Percentiles rank a stretch among this genome's conserved stretches.
Evolutionary conservation across 2,113 vertebrate genomes (phyloP).

Genomic region (Pogonocichla stellata): DNA sequence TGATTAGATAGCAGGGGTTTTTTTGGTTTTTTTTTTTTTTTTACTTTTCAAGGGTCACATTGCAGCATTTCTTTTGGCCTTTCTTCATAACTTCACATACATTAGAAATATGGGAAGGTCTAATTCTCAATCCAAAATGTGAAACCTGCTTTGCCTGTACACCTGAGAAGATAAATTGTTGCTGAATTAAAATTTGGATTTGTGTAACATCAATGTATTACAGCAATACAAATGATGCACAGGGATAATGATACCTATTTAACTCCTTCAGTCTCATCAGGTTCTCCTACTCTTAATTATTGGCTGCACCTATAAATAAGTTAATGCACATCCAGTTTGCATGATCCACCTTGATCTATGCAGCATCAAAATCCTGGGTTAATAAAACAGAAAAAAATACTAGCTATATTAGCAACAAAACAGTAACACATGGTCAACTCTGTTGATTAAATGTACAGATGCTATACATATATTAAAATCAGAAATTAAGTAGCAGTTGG

Average conservation of each 20-base stretch:
- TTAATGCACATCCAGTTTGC: not conserved
- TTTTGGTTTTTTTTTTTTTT: not conserved
- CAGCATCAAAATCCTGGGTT: not conserved
- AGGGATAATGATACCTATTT: not conserved
- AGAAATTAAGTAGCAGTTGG: not conserved
- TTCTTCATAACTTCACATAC: not conserved
- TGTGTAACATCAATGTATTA: not conserved
- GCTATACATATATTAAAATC: not conserved
- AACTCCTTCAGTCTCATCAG: not conserved
- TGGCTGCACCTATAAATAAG: not conserved
- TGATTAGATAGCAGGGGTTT: not conserved
- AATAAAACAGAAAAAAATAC: not conserved
- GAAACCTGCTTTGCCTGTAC: not conserved
- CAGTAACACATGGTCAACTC: not conserved
- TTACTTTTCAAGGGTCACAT: not conserved
- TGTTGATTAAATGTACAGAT: not conserved
- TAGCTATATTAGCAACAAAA: not conserved
- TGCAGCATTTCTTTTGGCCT: not conserved
- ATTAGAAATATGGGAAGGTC: rapidly evolving
- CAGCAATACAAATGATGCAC: not conserved
- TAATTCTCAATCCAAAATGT: not conserved
- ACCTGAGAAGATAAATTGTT: not conserved
- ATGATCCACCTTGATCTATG: not conserved
- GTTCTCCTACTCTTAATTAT: not conserved
- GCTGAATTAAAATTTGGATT: not conserved